Evolutionary conservation across 2,113 vertebrate species (phyloP), one percentile per base, ranked within the genome.

Genomic region (Thryonomys swinderianus): DNA sequence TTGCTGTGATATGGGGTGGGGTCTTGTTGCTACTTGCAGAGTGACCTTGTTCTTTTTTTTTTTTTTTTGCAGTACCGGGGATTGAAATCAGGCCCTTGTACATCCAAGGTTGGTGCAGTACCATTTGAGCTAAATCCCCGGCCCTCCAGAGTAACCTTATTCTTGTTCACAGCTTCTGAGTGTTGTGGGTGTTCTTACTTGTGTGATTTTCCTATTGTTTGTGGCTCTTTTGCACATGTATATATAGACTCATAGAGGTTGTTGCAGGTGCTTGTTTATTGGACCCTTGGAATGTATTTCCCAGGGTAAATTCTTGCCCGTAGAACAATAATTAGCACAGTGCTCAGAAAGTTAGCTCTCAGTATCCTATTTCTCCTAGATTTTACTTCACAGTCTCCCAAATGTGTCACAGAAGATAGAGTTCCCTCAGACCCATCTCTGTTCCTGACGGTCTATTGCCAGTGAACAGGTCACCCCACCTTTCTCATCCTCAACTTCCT

Each of bases 191-290:
- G 37, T 12, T 45, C 2, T 6, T 16, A 8, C 7, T 89, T 62
- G 32, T 13, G 23, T 1, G 1, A 2, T 2, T 32, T 64, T 64
- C 34, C 11, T 9, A 4, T 0, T 0, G 18, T 8, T 2, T 1
- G 21, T 17, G 34, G 2, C 4, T 18, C 3, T 14, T 74, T 61
- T 73, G 48, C 27, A 6, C 69, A 42, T 71, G 62, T 48, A 30
- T 37, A 23, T 9, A 61, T n/a, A 14, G 14, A 14, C 25, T 11
- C 25, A 8, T 5, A 21, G 20, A 20, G 11, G 25, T 9, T 32
- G 59, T 40, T 20, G 4, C 17, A 0, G 17, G 40, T 32, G 86
- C 40, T 0, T 5, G 45, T 18, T 67, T 27, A 6, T 51, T 1
- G 9, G 18, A 32, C 67, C 45, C 1, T 59, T 32, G 45, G 37